Percentiles rank a stretch among this genome's conserved stretches.
These are phyloP conservation scores for Labroides dimidiatus DNA, from an alignment of 2,797 vertebrate species.

Conservation along the genomic window DNA sequence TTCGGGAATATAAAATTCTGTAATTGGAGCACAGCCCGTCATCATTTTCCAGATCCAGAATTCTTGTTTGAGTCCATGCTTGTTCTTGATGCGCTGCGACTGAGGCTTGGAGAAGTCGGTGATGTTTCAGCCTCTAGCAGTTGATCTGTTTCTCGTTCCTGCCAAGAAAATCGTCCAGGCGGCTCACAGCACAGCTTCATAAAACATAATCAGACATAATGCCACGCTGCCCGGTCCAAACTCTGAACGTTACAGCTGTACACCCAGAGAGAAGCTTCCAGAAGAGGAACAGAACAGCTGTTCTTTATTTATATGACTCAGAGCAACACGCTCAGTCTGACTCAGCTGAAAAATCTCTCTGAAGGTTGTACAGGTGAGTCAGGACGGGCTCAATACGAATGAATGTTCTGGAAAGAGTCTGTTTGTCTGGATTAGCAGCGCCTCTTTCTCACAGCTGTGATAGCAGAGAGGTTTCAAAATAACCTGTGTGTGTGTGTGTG, in stretches of 20 bases:
- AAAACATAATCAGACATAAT: constrained; percentile 54
- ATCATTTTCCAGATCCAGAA: constrained; percentile 19
- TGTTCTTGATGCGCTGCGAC: too few relatives aligned
- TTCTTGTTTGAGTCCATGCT: constrained; percentile 19
- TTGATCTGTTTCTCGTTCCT: constrained; percentile 21
- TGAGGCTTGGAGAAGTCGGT: constrained; percentile 10
- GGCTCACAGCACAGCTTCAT: constrained; percentile 34
- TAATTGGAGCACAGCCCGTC: background rate
- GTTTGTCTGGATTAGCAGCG: constrained; percentile 24
- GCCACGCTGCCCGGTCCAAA: constrained; percentile 24
- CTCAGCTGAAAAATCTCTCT: too few relatives aligned
- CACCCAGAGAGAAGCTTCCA: constrained; percentile 17
- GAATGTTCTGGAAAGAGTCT: constrained; percentile 21
- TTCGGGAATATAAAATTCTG: constrained; percentile 31
- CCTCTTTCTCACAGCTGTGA: constrained; percentile 31
- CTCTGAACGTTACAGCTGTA: constrained; percentile 28
- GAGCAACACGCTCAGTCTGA: too few relatives aligned
- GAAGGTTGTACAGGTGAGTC: background rate
- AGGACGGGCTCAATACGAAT: constrained; percentile 13
- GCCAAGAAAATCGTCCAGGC: constrained; percentile 61
- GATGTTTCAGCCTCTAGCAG: constrained; percentile 43
- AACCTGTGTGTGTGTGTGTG: constrained; percentile 8
- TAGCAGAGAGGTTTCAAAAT: constrained; percentile 19
- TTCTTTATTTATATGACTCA: too few relatives aligned
- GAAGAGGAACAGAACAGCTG: constrained; percentile 26